Evolutionary conservation across 2,113 vertebrate genomes (phyloP).

Genomic region (Chionodraco myersi): DNA sequence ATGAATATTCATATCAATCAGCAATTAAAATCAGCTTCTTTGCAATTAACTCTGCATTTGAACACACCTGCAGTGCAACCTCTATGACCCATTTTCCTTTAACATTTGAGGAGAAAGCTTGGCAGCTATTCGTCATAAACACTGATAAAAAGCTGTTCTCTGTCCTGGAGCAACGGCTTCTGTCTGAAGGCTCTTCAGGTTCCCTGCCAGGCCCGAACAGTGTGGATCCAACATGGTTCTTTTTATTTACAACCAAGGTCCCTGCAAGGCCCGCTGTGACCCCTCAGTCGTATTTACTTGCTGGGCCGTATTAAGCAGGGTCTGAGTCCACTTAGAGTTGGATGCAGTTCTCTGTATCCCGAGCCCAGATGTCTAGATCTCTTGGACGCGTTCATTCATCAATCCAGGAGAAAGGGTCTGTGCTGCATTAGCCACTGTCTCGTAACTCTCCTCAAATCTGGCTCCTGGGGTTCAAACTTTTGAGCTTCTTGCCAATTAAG

Average conservation of each 20-base stretch:
- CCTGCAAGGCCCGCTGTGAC: slow-evolving; percentile 20
- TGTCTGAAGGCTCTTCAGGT: slow-evolving; percentile 8
- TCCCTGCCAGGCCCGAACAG: slow-evolving; percentile 7
- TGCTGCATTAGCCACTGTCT: slow-evolving; percentile 75
- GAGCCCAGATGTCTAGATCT: slow-evolving; percentile 58
- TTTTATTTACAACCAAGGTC: slow-evolving; percentile 52
- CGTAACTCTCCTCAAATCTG: slow-evolving; percentile 69
- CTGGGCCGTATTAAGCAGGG: slow-evolving; percentile 41
- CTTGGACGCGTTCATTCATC: slow-evolving; percentile 64
- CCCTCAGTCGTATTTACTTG: slow-evolving; percentile 50
- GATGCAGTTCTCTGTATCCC: slow-evolving; percentile 39
- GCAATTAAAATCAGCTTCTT: not conserved
- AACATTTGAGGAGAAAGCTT: not conserved
- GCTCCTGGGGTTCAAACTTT: slow-evolving; percentile 67
- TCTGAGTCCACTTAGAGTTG: slow-evolving; percentile 47
- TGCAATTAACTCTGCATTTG: not conserved
- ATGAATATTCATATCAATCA: slow-evolving; percentile 7
- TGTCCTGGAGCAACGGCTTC: slow-evolving; percentile 23
- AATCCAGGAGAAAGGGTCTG: slow-evolving; percentile 59
- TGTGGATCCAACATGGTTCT: slow-evolving; percentile 33
- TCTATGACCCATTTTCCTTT: not conserved
- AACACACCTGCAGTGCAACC: slow-evolving; percentile 10
- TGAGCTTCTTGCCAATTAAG: slow-evolving; percentile 71
- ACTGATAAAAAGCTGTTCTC: not conserved
- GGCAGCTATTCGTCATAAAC: slow-evolving; percentile 7